phyloP scores from a whole-genome alignment of 2,113 vertebrate species.

The Megaceryle torquata region DNA sequence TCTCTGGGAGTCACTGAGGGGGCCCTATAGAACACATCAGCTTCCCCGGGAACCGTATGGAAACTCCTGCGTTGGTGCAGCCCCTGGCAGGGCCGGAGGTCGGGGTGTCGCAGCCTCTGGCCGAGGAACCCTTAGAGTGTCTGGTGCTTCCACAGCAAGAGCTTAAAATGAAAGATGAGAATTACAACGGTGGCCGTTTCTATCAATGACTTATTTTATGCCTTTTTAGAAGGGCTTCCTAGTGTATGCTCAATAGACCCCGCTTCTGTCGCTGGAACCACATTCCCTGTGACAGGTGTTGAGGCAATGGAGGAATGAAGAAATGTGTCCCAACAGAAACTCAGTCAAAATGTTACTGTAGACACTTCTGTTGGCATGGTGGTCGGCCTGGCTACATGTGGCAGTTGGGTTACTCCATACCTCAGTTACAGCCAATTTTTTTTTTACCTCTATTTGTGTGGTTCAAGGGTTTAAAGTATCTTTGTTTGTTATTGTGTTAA shows the following conservation, averaged over 20 bases:
- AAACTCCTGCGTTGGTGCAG: accelerated
- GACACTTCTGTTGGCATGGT: accelerated
- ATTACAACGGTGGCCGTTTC: accelerated
- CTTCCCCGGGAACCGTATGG: accelerated
- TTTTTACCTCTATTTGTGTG: neutral
- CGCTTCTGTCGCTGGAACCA: accelerated
- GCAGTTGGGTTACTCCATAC: neutral
- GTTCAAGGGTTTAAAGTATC: neutral
- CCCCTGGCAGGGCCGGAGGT: accelerated
- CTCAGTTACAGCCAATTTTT: too few species aligned
- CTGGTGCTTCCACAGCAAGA: neutral
- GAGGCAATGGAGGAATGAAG: accelerated
- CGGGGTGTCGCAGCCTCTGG: accelerated
- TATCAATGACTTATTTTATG: accelerated
- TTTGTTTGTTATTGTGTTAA: neutral
- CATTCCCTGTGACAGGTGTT: too few species aligned
- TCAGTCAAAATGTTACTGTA: accelerated
- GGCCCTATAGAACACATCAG: accelerated
- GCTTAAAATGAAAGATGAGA: neutral
- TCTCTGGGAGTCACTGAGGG: accelerated
- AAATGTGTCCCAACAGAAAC: neutral
- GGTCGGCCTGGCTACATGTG: neutral
- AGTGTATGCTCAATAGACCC: accelerated
- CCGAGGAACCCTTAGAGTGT: neutral
- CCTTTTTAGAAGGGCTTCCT: neutral